Base-by-base conservation (phyloP, 2,113 vertebrate species). In the Crotalus viridis region DNA sequence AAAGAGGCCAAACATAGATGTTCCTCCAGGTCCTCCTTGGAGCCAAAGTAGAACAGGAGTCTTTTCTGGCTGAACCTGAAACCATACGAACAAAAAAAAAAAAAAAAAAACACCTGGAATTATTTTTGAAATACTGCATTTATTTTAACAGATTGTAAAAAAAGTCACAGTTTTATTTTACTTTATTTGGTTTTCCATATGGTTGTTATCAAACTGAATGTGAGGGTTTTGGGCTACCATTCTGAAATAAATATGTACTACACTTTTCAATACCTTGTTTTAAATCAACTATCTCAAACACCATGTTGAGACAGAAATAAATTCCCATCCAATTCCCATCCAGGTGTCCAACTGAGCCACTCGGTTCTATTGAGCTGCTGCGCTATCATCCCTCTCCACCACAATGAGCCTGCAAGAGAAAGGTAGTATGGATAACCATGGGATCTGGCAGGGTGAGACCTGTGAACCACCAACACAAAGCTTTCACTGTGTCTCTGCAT, bases 1-100 rank as follows among this genome's bases (percentile, higher is more conserved):
- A 95, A 99, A 99, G 26, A 99, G 97, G 0, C 98, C 98, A 92
- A 98, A 98, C 98, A 99, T 98, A 26, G 98, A 99, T 3, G 98
- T 97, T 13, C 98, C 97, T 24, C 98, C 98, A 0, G 98, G 98
- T 1, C 98, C 98, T 0, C 98, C 98, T 88, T 99, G 98, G 9
- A 99, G 97, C 98, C 98, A 99, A 0, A 99, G 97, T 85, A 98
- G 96, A 0, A 99, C 97, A 0, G 98, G 98, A 1, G 98, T 98
- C 0, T 93, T 93, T 5, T 94, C 94, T 1, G 95, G 95, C 0
- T 90, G 89, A 0, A 93, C 89, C 98, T 99, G 93, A 93, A 39
- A 61, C 5, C 10, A 26, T 51, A 54, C 86, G 24, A 39, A 93
- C 64, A 92, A 57, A 92, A 92, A 61, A 54, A 26, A 33, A 33